Evolutionary conservation across 1,140 invertebrate genomes (phyloP).

Genomic region (Drosophila takahashii): DNA sequence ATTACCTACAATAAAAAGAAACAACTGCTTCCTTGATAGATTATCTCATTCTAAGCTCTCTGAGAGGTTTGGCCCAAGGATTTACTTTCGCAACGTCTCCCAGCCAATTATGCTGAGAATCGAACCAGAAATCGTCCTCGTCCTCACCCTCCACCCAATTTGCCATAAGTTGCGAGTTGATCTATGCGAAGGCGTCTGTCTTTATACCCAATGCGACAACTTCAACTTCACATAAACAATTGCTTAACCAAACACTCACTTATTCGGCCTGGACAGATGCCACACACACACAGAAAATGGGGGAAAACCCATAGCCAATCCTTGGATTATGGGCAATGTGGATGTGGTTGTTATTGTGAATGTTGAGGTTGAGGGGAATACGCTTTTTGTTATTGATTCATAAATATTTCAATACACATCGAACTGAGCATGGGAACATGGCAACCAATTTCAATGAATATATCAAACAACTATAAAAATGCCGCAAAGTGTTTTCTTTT

Average conservation of each 20-base stretch:
- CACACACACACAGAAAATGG: constrained; percentile 16
- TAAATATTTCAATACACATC: constrained; percentile 81
- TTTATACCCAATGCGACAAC: constrained; percentile 48
- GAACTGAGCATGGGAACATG: constrained; percentile 29
- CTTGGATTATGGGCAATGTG: constrained; percentile 9
- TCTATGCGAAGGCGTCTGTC: constrained; percentile 35
- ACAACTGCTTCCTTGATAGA: not conserved
- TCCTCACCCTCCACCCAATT: not conserved
- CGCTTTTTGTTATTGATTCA: constrained; percentile 79
- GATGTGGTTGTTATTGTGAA: not conserved
- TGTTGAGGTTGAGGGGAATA: constrained; percentile 20
- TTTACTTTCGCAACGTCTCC: constrained; percentile 8
- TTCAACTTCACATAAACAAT: constrained; percentile 75
- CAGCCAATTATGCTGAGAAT: constrained; percentile 34
- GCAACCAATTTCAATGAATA: constrained; percentile 80
- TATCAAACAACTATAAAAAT: constrained; percentile 82
- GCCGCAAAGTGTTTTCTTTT: constrained; percentile 80
- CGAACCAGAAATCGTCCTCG: not conserved
- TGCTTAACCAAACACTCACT: constrained; percentile 76
- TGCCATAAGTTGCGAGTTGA: constrained; percentile 22
- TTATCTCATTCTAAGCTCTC: constrained; percentile 11
- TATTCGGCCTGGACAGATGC: constrained; percentile 47
- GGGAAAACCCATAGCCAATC: not conserved
- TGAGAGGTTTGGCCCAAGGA: constrained; percentile 2
- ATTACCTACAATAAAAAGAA: not conserved